phyloP scores from a whole-genome alignment of 2,797 vertebrate species.

The Delichon dasypus region DNA sequence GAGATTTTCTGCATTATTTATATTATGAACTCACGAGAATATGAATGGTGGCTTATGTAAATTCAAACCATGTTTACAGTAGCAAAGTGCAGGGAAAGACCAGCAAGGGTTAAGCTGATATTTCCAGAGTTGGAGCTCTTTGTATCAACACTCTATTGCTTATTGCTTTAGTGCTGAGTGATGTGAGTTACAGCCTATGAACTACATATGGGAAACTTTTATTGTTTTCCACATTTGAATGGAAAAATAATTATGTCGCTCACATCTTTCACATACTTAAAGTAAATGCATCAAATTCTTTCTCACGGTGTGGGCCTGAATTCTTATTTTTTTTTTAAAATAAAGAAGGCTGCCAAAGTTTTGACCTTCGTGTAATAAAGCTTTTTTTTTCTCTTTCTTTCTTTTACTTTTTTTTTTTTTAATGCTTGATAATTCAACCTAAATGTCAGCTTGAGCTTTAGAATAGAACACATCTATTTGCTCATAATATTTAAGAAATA shows the following conservation, averaged over 20 bases:
- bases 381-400: background rate
- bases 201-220: slow-evolving; percentile 69
- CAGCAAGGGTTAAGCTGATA: slow-evolving; percentile 67
- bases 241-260: slow-evolving; percentile 72
- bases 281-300: slow-evolving; percentile 73
- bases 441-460: slow-evolving; percentile 67
- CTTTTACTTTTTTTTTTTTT: background rate
- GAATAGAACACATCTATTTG: slow-evolving; percentile 70
- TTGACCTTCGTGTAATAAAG: slow-evolving; percentile 58
- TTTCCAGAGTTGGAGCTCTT: slow-evolving; percentile 67
- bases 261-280: slow-evolving; percentile 67
- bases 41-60: slow-evolving; percentile 75
- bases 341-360: slow-evolving; percentile 66
- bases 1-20: slow-evolving; percentile 80
- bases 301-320: slow-evolving; percentile 70
- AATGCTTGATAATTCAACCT: slow-evolving; percentile 67
- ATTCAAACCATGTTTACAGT: slow-evolving; percentile 71
- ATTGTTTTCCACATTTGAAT: slow-evolving; percentile 74
- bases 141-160: slow-evolving; percentile 58
- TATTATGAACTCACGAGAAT: slow-evolving; percentile 70
- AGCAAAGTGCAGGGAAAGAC: slow-evolving; percentile 57
- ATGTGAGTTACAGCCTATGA: slow-evolving; percentile 66
- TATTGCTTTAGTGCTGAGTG: slow-evolving; percentile 66
- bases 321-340: slow-evolving; percentile 38
- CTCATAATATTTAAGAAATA: slow-evolving; percentile 73